Base-by-base conservation (phyloP, 2,888 invertebrate genomes). In the Anthoptus insignis region DNA sequence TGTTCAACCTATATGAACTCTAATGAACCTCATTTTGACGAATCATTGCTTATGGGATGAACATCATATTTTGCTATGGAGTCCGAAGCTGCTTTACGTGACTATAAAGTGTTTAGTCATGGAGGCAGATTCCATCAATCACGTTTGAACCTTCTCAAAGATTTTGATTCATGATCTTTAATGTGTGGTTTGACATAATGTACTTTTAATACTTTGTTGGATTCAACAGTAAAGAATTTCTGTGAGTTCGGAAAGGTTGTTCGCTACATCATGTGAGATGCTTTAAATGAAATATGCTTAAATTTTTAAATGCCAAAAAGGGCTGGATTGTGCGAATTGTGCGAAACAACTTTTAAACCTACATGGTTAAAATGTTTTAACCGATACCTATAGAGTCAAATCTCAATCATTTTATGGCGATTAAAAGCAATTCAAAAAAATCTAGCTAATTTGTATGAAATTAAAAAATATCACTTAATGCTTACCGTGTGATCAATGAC, bases 401-500 rank as follows among this genome's bases (percentile, higher is more conserved):
- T n/a, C n/a, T n/a, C n/a, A n/a, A n/a, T n/a, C n/a, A n/a, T n/a
- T n/a, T n/a, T n/a, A n/a, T n/a, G n/a, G n/a, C n/a, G n/a, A n/a
- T n/a, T n/a, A n/a, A n/a, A n/a, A n/a, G n/a, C n/a, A n/a, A n/a
- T n/a, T n/a, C n/a, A n/a, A n/a, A n/a, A n/a, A n/a, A n/a, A n/a
- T n/a, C n/a, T n/a, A n/a, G n/a, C n/a, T n/a, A n/a, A n/a, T n/a
- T n/a, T n/a, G n/a, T n/a, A n/a, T n/a, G n/a, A n/a, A n/a, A n/a
- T n/a, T n/a, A 14, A 39, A 39, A 24, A 21, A n/a, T 14, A n/a
- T 8, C 9, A 6, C 39, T 14, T 9, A 32, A 8, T 49, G 71
- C 86, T 87, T 79, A 95, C 95, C 88, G 95, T 95, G 86, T 95
- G 95, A 81, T 95, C 95, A 80, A 95, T 95, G 71, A 95, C 94